Base-by-base conservation (phyloP, 2,113 vertebrate genomes). In the Reinhardtius hippoglossoides region DNA sequence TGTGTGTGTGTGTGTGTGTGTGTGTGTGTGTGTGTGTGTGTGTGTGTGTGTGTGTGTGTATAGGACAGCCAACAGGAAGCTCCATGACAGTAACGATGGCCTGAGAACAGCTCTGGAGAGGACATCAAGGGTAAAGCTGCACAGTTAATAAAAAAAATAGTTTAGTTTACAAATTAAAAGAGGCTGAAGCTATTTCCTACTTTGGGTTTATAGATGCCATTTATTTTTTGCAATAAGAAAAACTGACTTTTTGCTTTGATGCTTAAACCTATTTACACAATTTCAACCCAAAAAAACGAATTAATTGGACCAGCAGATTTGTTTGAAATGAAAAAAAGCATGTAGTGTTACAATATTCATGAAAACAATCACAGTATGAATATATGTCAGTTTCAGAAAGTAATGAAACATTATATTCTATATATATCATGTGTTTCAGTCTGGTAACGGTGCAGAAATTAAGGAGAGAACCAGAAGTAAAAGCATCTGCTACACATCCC, bases 401-500 rank as follows among this genome's bases (percentile, higher is more conserved):
- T 12, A 40, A 40, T 12, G 37, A 40, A 9, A 40, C 40, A 42
- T 13, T 42, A 42, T 13, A 42, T 13, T 42, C 40, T 13, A 12
- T 13, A 42, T 42, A 42, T 42, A 13, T 42, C 2, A 8, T 46
- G 31, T 93, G 14, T 95, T 88, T 1, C 95, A 99, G 97, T 93
- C 93, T 20, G 75, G 92, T 68, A 92, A 82, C 73, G 92, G 93
- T 14, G 74, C 37, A 48, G 95, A 95, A 10, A 92, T 90, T 27
- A 94, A 87, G 90, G 93, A 93, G 14, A 87, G 95, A 86, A 94
- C 87, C 82, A 95, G 95, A 88, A 95, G 93, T 90, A 97, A 95
- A 91, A 93, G 92, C 72, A 93, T 89, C 83, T 93, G 93, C 74
- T 92, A 90, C 62, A 93, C 95, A 50, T 95, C 96, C 31, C 90